Evolutionary conservation across 1,140 invertebrate species (phyloP).

Genomic region (Tetranychus urticae): DNA sequence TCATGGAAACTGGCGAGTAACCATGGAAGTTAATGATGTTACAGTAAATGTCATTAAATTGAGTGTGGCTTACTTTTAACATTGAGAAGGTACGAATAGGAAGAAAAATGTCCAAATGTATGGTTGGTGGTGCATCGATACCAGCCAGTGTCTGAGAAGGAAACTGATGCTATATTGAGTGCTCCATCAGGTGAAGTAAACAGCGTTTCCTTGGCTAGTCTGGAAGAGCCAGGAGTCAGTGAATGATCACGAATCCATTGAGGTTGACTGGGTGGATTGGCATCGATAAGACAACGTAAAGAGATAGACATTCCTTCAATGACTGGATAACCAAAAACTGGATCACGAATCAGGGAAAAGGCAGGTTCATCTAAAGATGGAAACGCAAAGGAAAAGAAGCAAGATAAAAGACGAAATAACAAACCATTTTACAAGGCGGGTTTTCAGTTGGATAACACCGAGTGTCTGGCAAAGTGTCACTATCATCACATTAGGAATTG

Average conservation of each 20-base stretch:
- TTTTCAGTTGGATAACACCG: not conserved
- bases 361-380: conserved; percentile 49
- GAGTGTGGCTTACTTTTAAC: conserved; percentile 40
- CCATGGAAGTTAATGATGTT: too few relatives aligned
- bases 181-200: conserved; percentile 37
- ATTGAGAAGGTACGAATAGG: conserved; percentile 66
- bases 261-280: conserved; percentile 61
- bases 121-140: conserved; percentile 64
- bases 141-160: conserved; percentile 53
- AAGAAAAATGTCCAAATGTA: conserved; percentile 52
- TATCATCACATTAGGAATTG: not conserved
- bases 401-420: too few relatives aligned
- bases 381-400: not conserved
- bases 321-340: conserved; percentile 62
- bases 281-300: conserved; percentile 65
- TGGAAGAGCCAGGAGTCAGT: not conserved
- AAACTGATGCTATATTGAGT: conserved; percentile 52
- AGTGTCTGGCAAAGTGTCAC: not conserved
- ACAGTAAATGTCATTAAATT: too few relatives aligned
- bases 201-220: not conserved
- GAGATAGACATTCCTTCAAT: conserved; percentile 57
- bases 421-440: too few relatives aligned
- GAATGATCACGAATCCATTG: conserved; percentile 34
- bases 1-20: too few relatives aligned
- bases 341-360: conserved; percentile 62